Conservation (phyloP, 2,888 invertebrate genomes). For the Zygothrica quintamaculata region DNA sequence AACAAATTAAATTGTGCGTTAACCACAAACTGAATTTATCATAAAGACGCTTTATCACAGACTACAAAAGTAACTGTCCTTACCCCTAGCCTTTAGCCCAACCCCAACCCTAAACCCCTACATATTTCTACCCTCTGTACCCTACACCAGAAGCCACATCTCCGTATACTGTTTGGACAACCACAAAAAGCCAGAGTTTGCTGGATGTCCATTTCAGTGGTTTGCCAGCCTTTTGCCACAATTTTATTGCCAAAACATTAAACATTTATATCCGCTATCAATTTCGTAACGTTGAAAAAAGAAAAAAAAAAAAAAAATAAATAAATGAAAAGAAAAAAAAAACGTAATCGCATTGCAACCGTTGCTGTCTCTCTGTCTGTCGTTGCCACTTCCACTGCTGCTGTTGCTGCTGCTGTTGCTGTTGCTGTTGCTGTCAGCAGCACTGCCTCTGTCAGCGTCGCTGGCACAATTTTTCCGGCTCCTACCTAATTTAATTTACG, state of each 20-base stretch:
- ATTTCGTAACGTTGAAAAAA: conserved; percentile 68
- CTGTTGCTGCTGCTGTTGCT: background rate
- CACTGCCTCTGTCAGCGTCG: background rate
- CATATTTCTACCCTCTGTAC: too few species aligned
- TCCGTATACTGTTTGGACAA: background rate
- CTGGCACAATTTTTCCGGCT: conserved; percentile 59
- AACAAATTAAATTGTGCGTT: conserved; percentile 78
- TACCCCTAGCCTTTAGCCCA: background rate
- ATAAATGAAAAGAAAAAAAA: background rate
- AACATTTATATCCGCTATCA: conserved; percentile 80
- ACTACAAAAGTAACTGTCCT: conserved; percentile 25
- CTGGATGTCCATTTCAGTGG: conserved; percentile 28
- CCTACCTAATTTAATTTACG: conserved; percentile 78
- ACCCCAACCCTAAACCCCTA: background rate
- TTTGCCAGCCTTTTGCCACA: conserved; percentile 54
- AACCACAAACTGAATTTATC: conserved; percentile 76
- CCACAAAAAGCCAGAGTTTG: background rate
- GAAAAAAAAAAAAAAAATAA: too few species aligned
- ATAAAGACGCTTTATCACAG: conserved; percentile 75
- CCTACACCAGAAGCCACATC: background rate
- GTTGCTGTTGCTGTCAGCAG: background rate
- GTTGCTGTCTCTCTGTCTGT: conserved; percentile 20
- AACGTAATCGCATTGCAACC: conserved; percentile 72
- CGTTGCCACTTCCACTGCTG: background rate
- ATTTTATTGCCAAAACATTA: conserved; percentile 80